These are phyloP conservation scores for Perca fluviatilis DNA, from an alignment of 2,113 vertebrate species.

Conservation along the genomic window DNA sequence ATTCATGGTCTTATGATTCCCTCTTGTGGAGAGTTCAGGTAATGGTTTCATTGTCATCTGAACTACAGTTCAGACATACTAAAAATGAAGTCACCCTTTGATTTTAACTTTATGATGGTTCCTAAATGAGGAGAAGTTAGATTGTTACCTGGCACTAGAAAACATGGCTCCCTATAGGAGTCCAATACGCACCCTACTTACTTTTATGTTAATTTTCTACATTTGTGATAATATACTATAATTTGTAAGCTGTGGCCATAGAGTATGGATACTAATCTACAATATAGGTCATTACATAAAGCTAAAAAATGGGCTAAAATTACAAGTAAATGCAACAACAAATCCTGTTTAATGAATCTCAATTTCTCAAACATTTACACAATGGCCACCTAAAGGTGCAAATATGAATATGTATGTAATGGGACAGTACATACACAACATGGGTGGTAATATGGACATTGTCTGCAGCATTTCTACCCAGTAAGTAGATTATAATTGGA, in stretches of 20 bases:
- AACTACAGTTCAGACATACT: no score
- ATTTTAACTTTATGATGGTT: constrained; percentile 1
- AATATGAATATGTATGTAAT: not conserved
- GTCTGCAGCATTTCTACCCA: constrained; percentile 13
- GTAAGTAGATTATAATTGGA: not conserved
- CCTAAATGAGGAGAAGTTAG: not conserved
- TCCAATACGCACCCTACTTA: not conserved
- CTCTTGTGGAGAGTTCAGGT: constrained; percentile 42
- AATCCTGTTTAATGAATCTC: not conserved
- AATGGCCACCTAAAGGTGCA: not conserved
- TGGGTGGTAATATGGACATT: not conserved
- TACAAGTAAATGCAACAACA: not conserved
- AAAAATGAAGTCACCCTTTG: not conserved
- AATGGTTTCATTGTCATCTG: not conserved
- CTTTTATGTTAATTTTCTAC: not conserved
- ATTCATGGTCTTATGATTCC: constrained; percentile 66
- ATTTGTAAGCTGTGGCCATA: not conserved
- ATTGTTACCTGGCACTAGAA: not conserved
- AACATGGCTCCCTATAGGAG: not conserved
- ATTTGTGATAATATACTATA: not conserved
- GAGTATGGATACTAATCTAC: not conserved
- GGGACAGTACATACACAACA: not conserved
- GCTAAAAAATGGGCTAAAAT: not conserved
- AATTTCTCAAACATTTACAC: not conserved
- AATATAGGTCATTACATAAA: not conserved